Percentiles rank a stretch among this genome's conserved stretches.
Conservation (phyloP, 2,888 invertebrate species). For the Drosophila anomelani region DNA sequence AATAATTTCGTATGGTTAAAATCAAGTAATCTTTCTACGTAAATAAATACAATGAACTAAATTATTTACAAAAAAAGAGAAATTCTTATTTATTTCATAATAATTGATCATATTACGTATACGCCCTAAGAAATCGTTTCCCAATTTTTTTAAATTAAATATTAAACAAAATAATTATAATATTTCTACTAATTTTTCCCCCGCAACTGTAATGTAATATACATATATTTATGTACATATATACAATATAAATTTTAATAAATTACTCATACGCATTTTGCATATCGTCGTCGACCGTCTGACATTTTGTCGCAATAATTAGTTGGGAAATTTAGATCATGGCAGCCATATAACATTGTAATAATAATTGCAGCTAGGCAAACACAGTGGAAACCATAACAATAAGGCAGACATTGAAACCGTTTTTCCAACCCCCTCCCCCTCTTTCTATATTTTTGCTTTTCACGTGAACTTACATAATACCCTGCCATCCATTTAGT, state of each 20-base stretch:
- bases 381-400: conserved; percentile 32
- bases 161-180: not conserved
- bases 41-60: not conserved
- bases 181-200: not conserved
- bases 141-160: not conserved
- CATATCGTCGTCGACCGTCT: conserved; percentile 30
- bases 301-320: conserved; percentile 68
- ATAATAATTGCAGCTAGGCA: conserved; percentile 60
- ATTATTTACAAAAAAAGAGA: not conserved
- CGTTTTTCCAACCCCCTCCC: conserved; percentile 8
- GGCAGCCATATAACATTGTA: conserved; percentile 78
- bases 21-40: not conserved
- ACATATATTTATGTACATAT: not conserved
- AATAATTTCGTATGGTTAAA: not conserved
- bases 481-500: conserved; percentile 12
- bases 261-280: conserved; percentile 56
- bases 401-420: conserved; percentile 35
- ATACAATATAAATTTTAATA: not conserved
- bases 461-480: conserved; percentile 66
- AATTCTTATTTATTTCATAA: not conserved
- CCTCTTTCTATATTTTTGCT: conserved; percentile 28
- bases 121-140: not conserved
- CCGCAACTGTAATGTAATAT: conserved; percentile 1
- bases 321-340: conserved; percentile 79
- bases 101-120: not conserved